phyloP scores from a whole-genome alignment of 2,888 invertebrate species.

The Drosophila nigricruria region DNA sequence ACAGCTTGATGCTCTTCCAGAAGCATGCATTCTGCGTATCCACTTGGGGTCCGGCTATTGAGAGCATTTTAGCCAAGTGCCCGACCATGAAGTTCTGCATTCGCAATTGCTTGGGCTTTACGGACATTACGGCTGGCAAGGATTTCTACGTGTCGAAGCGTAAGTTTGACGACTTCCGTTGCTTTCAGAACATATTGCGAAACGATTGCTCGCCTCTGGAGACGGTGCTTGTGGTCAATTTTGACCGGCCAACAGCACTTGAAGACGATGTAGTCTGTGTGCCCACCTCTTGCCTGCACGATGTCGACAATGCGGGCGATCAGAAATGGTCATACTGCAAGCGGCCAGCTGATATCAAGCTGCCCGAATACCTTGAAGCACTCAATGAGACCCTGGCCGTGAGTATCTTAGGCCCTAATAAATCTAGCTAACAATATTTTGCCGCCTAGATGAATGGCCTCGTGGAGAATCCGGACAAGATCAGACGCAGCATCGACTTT shows the following conservation, averaged over 20 bases:
- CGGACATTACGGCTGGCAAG: constrained; percentile 86
- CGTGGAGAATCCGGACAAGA: constrained; percentile 63
- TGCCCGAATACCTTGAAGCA: constrained; percentile 66
- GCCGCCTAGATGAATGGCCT: constrained; percentile 59
- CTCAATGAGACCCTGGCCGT: constrained; percentile 68
- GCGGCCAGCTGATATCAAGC: constrained; percentile 68
- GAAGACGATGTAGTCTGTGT: constrained; percentile 53
- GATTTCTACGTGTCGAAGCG: constrained; percentile 81
- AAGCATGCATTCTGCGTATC: constrained; percentile 85
- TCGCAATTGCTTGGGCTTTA: constrained; percentile 87
- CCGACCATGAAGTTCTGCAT: constrained; percentile 89
- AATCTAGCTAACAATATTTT: background rate
- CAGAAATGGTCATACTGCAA: constrained; percentile 78
- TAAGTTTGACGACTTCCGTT: constrained; percentile 74
- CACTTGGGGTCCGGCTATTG: constrained; percentile 88
- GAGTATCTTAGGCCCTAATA: constrained; percentile 1
- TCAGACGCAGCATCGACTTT: constrained; percentile 76
- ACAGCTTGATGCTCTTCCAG: constrained; percentile 75
- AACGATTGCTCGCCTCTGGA: constrained; percentile 80
- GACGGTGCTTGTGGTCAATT: constrained; percentile 80
- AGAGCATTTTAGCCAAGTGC: constrained; percentile 87
- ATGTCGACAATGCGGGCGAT: constrained; percentile 34
- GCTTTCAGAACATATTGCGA: constrained; percentile 70
- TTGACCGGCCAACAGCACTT: constrained; percentile 56
- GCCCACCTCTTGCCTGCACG: constrained; percentile 44